Evolutionary conservation across 37 sponge, comb jelly and placozoan genomes (phyloP).

Genomic region (Hexactinellida sp.): DNA sequence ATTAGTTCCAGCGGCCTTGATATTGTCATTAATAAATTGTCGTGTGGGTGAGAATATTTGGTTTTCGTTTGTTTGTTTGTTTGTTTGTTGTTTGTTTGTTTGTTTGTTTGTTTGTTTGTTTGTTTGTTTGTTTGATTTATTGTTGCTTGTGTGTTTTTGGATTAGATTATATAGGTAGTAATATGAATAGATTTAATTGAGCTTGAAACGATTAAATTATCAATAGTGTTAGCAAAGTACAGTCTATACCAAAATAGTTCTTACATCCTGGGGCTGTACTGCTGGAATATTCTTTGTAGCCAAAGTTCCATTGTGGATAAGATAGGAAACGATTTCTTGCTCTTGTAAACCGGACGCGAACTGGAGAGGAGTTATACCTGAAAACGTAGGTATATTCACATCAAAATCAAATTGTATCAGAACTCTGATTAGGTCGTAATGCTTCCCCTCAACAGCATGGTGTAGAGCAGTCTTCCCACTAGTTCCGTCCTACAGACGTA

Average conservation of each 20-base stretch:
- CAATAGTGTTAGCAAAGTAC: too few relatives aligned
- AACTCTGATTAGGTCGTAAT: constrained; percentile 49
- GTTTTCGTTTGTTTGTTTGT: too few relatives aligned
- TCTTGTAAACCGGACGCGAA: constrained; percentile 61
- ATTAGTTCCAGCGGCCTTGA: too few relatives aligned
- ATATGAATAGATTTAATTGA: too few relatives aligned
- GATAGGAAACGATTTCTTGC: constrained; percentile 70
- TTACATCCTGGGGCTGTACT: not conserved
- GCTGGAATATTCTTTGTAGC: constrained; percentile 32
- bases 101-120: too few relatives aligned
- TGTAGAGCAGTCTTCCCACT: constrained; percentile 69
- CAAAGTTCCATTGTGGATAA: constrained; percentile 73
- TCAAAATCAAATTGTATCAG: constrained; percentile 45
- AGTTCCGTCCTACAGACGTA: constrained; percentile 31
- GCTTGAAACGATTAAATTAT: too few relatives aligned
- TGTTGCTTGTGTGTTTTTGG: too few relatives aligned
- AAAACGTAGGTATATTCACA: constrained; percentile 52
- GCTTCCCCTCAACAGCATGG: constrained; percentile 71
- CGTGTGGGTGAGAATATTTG: too few relatives aligned
- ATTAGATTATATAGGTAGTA: too few relatives aligned
- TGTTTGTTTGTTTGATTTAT: too few relatives aligned
- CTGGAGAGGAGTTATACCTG: constrained; percentile 78
- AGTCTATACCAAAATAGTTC: not conserved
- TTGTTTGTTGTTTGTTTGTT: too few relatives aligned
- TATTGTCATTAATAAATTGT: too few relatives aligned